Evolutionary conservation across 1,140 invertebrate species (phyloP).

Genomic region (Temnothorax curvispinosus): DNA sequence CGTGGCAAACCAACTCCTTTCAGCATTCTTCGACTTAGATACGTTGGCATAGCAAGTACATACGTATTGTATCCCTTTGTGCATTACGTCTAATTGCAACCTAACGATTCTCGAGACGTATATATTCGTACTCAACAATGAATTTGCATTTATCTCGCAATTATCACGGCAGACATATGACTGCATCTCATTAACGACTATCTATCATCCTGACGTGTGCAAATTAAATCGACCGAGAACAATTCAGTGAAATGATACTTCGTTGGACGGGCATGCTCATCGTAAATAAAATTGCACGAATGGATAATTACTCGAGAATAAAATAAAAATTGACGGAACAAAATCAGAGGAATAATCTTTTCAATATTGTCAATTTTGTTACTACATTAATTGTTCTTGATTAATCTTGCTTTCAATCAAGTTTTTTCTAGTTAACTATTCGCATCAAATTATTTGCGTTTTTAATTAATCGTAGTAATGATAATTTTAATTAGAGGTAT

Average conservation of each 20-base stretch:
- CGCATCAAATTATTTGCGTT: background rate
- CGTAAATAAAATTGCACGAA: background rate
- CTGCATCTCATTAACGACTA: slow-evolving; percentile 35
- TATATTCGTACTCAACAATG: background rate
- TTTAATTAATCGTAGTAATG: background rate
- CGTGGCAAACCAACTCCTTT: slow-evolving; percentile 31
- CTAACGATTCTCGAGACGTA: slow-evolving; percentile 24
- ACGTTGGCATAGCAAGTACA: background rate
- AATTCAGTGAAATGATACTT: slow-evolving; percentile 40
- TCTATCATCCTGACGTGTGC: slow-evolving; percentile 36
- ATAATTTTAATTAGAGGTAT: background rate
- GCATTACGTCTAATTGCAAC: slow-evolving; percentile 37
- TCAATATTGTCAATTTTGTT: background rate
- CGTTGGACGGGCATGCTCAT: background rate
- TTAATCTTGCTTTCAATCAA: background rate
- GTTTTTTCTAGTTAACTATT: background rate
- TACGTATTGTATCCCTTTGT: slow-evolving; percentile 20
- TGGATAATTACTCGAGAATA: slow-evolving; percentile 16
- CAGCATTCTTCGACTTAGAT: slow-evolving; percentile 8
- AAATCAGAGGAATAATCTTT: background rate
- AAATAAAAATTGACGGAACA: background rate
- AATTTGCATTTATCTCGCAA: slow-evolving; percentile 30
- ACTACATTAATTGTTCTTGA: background rate
- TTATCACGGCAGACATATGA: slow-evolving; percentile 43
- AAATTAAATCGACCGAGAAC: slow-evolving; percentile 43